Percentiles rank a stretch among this genome's conserved stretches.
Evolutionary conservation across 2,888 invertebrate genomes (phyloP).

Genomic region (Macrophya annulata): DNA sequence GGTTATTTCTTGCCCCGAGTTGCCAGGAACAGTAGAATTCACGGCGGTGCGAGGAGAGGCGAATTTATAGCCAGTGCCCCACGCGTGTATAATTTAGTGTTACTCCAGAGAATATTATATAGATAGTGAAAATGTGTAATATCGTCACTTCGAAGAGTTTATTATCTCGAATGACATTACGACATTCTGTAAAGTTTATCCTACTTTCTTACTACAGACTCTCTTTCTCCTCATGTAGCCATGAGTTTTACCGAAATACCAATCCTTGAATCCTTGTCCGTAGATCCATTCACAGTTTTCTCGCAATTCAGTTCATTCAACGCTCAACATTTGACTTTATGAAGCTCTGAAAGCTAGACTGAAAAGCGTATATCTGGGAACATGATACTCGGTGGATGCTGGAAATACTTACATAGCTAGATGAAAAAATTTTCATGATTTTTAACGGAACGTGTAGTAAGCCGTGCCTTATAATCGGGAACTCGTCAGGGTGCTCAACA

Average conservation of each 20-base stretch:
- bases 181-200: background rate
- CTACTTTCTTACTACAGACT: constrained; percentile 46
- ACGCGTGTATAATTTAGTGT: constrained; percentile 53
- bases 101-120: constrained; percentile 40
- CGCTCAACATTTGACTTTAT: background rate
- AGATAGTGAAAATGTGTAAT: constrained; percentile 32
- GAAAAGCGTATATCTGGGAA: background rate
- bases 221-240: background rate
- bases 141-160: constrained; percentile 39
- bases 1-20: constrained; percentile 48
- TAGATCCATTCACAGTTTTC: background rate
- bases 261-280: constrained; percentile 8
- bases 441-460: background rate
- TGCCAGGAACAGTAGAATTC: constrained; percentile 10
- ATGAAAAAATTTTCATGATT: constrained; percentile 28
- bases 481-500: constrained; percentile 59
- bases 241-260: background rate
- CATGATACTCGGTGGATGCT: background rate
- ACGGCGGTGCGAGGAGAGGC: background rate
- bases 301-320: background rate
- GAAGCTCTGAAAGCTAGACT: background rate
- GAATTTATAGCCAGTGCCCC: constrained; percentile 52
- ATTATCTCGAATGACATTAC: constrained; percentile 58
- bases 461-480: constrained; percentile 46
- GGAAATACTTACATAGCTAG: background rate